Evolutionary conservation across 2,888 invertebrate species (phyloP), one percentile per base, ranked within the genome.

Genomic region (Campopleginae sp.): DNA sequence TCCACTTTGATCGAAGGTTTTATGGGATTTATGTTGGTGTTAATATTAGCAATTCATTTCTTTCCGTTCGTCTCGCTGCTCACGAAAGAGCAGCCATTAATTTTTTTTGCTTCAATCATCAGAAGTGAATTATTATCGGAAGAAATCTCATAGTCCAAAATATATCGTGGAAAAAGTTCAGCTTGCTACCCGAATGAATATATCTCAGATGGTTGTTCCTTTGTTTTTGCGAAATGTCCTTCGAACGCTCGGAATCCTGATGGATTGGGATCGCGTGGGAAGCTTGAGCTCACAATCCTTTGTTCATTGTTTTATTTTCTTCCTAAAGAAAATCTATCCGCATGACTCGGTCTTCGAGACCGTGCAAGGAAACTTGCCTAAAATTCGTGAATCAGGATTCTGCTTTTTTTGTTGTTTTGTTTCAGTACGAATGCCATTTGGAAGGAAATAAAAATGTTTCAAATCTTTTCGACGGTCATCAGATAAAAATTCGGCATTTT

Each of bases 241-340:
- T 71, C 23, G 31, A 65, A 42, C 38, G 10, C 19, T 51, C 54
- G 72, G 51, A 48, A 70, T 79, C 61, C 70, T 71, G 46, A 63
- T 66, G 80, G 63, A 72, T 80, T 51, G 46, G 12, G 27, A n/a
- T 80, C 46, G 72, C 72, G 80, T 80, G 54, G 80, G 80, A 79
- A 80, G 80, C 76, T 66, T 5, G 54, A 66, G 63, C 38, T 48
- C 76, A 51, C 48, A 27, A 66, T 46, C 46, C 63, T 75, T 63
- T 46, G 61, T 76, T 31, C 48, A 68, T 68, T 48, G 63, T 66
- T 48, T 65, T 27, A 68, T 77, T 77, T 54, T 66, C 46, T 68
- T 12, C 66, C 38, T n/a, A 38, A 66, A 65, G 75, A 76, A 76
- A 63, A 74, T 63, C 31, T 61, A 74, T 23, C 38, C 48, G 23